Evolutionary conservation across 1,140 invertebrate species (phyloP).

Genomic region (Planococcus citri): DNA sequence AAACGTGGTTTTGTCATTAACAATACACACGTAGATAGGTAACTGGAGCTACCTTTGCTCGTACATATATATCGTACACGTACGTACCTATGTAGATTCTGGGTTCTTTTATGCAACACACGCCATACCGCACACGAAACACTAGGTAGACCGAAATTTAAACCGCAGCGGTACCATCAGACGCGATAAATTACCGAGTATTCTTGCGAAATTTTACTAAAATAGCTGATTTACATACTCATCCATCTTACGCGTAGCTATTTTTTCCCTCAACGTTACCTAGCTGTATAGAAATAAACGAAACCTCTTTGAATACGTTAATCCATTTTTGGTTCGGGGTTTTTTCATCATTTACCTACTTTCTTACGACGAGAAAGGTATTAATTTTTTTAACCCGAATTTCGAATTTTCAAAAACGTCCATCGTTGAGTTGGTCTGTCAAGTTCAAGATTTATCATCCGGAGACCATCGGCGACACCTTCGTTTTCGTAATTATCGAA

Average conservation of each 20-base stretch:
- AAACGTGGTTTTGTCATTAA: no score
- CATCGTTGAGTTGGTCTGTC: background rate
- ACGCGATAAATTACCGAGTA: background rate
- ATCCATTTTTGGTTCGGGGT: background rate
- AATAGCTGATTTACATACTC: constrained; percentile 5
- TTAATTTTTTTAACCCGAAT: background rate
- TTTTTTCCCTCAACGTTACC: background rate
- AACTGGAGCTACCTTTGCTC: no score
- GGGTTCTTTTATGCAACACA: no score
- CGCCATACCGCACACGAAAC: no score
- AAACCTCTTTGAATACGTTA: background rate
- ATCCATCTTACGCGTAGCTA: background rate
- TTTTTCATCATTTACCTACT: background rate
- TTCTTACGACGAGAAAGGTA: background rate
- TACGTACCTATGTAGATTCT: no score
- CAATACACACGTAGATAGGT: no score
- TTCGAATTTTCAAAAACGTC: background rate
- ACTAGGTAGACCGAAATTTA: no score
- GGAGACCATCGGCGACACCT: no score
- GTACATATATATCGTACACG: no score
- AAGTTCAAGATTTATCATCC: background rate
- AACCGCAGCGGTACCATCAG: no score
- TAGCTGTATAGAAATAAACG: background rate
- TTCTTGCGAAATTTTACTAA: background rate
- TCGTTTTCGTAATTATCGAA: constrained; percentile 1